Evolutionary conservation across 92 coral and sea anemone genomes (phyloP).

Genomic region (Phenganax stokvisi): DNA sequence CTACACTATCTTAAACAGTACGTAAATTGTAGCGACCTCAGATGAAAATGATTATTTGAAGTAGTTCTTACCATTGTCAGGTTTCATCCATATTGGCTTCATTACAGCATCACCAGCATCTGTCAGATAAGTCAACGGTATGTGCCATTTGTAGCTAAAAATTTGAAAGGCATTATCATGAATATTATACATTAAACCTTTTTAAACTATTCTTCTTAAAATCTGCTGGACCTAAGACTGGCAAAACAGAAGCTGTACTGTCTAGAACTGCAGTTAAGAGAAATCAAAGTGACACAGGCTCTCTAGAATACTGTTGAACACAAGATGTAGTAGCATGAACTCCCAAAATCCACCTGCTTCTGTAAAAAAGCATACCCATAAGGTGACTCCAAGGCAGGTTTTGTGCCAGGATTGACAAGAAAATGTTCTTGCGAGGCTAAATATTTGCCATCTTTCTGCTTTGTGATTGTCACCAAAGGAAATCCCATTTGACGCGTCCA

Average conservation of each 20-base stretch:
- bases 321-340: background rate
- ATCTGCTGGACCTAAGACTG: no score
- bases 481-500: slow-evolving; percentile 96
- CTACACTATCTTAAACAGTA: background rate
- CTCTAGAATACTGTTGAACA: background rate
- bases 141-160: slow-evolving; percentile 67
- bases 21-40: background rate
- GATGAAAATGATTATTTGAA: background rate
- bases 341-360: background rate
- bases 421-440: slow-evolving; percentile 68
- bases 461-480: slow-evolving; percentile 63
- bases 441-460: slow-evolving; percentile 38
- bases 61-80: slow-evolving; percentile 7
- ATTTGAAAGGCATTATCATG: background rate
- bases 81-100: slow-evolving; percentile 41
- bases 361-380: slow-evolving; percentile 51
- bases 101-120: slow-evolving; percentile 26
- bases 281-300: background rate
- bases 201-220: no score
- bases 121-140: slow-evolving; percentile 70
- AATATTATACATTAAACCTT: background rate
- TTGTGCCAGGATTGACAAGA: slow-evolving; percentile 61
- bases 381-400: slow-evolving; percentile 53
- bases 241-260: background rate
- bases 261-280: background rate